Evolutionary conservation across 2,888 invertebrate genomes (phyloP).

Genomic region (Ctenicera cuprea): DNA sequence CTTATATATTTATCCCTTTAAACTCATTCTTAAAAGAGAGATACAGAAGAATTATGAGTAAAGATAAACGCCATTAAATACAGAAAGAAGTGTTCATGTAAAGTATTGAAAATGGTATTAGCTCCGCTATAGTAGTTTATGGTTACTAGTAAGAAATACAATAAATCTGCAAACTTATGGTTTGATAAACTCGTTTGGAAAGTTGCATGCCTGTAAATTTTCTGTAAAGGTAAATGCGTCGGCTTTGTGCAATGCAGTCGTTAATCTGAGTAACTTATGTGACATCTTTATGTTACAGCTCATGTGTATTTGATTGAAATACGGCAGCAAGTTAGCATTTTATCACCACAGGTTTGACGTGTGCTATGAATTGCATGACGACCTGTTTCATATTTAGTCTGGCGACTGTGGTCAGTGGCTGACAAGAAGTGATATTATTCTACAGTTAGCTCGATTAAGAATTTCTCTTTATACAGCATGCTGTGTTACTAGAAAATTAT

Average conservation of each 20-base stretch:
- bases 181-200: slow-evolving; percentile 54
- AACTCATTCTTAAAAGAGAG: too few species aligned
- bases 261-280: slow-evolving; percentile 63
- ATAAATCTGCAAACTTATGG: slow-evolving; percentile 50
- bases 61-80: too few species aligned
- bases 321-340: slow-evolving; percentile 60
- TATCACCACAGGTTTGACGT: slow-evolving; percentile 58
- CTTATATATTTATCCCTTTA: too few species aligned
- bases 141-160: slow-evolving; percentile 42
- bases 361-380: slow-evolving; percentile 51
- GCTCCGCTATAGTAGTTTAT: slow-evolving; percentile 40
- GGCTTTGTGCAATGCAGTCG: slow-evolving; percentile 60
- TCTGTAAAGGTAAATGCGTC: slow-evolving; percentile 61
- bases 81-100: background rate
- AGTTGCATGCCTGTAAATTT: slow-evolving; percentile 57
- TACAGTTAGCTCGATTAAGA: slow-evolving; percentile 44
- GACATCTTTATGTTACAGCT: slow-evolving; percentile 64
- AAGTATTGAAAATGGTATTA: slow-evolving; percentile 23
- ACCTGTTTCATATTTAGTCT: slow-evolving; percentile 47
- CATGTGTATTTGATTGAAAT: slow-evolving; percentile 64
- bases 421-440: slow-evolving; percentile 54
- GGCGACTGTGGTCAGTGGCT: slow-evolving; percentile 52
- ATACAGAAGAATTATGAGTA: too few species aligned
- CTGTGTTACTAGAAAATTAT: background rate
- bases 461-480: slow-evolving; percentile 33